Evolutionary conservation across 2,113 vertebrate species (phyloP), one percentile per base, ranked within the genome.

Genomic region (Sclerurus mexicanus): DNA sequence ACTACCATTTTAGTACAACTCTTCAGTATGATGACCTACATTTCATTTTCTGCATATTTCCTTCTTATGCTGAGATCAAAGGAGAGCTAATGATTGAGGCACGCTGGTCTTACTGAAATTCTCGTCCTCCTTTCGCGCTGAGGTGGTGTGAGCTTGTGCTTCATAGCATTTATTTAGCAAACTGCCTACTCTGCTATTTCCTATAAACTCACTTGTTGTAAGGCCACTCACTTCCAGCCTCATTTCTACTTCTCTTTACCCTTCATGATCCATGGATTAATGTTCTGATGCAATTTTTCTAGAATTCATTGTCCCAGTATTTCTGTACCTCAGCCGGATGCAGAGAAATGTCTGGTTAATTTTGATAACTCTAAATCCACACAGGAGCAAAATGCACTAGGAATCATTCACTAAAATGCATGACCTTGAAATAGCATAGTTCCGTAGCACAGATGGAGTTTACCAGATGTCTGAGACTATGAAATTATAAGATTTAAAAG

Each of bases 381-480:
- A 81, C 23, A 83, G 85, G 79, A 96, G 68, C 50, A 84, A 96
- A 97, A 95, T 12, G 21, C 82, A 86, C 35, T 42, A 85, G 63
- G 79, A 96, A 88, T 86, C 67, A 46, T 91, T 85, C 88, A 87
- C 87, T 80, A 87, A 85, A 90, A 96, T 49, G 58, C 79, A 67
- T 91, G 95, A 96, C 94, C 95, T 95, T 90, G 95, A 93, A 93
- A 96, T 88, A 95, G 94, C 87, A 94, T n/a, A 78, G 87, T 42
- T 92, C 89, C 64, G 14, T 64, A 91, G 94, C 93, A 87, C 94
- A 97, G 94, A 96, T 95, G 94, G 95, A 92, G 84, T 94, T 96
- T 94, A 74, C 89, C 95, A 96, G 95, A 95, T 92, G 94, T 91
- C 94, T 94, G 73, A 91, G 66, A 37, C 76, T 85, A 64, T 52